Base-by-base conservation (phyloP, 2,888 invertebrate genomes). In the Lamproptera curius region DNA sequence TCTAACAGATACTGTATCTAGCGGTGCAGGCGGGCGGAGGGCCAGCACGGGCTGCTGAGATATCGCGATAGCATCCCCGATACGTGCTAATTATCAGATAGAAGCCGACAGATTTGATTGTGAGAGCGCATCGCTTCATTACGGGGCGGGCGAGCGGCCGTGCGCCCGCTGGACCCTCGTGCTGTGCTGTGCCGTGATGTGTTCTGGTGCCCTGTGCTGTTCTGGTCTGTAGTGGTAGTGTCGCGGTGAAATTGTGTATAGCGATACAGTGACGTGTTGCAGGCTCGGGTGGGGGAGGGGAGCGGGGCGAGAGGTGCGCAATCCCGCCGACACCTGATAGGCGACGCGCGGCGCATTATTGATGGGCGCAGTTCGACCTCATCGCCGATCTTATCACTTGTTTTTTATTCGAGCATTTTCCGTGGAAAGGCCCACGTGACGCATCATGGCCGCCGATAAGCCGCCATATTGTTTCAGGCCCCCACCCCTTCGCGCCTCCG, bases 1-100 rank as follows among this genome's bases (percentile, higher is more conserved):
- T 79, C 82, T 78, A 67, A 65, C 69, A 76, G 81, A 80, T 82
- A 82, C 70, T 63, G 69, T 77, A 79, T 76, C 78, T 78, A 70
- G 65, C 56, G 42, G 62, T 65, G 63, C 70, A 69, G 73, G 65
- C 11, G 47, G 39, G 49, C 51, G 44, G 49, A 35, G 36, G 11
- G 43, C 36, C 36, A n/a, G 43, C 42, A n/a, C n/a, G n/a, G n/a
- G n/a, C n/a, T 16, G 47, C 48, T 73, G 81, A 68, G 61, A 75
- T 77, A 76, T 67, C 70, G 70, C 72, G 77, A 77, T 77, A 79
- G 66, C 74, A 76, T 77, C 80, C 80, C 69, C 64, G 84, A 82
- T 84, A 84, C 60, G 61, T 62, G 65, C 63, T 77, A 81, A 82
- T 83, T 84, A 84, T 85, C 84, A 81, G 85, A 83, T 84, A 84